Evolutionary conservation across 2,888 invertebrate genomes (phyloP), one percentile per base, ranked within the genome.

Genomic region (Cheilosia vernalis): DNA sequence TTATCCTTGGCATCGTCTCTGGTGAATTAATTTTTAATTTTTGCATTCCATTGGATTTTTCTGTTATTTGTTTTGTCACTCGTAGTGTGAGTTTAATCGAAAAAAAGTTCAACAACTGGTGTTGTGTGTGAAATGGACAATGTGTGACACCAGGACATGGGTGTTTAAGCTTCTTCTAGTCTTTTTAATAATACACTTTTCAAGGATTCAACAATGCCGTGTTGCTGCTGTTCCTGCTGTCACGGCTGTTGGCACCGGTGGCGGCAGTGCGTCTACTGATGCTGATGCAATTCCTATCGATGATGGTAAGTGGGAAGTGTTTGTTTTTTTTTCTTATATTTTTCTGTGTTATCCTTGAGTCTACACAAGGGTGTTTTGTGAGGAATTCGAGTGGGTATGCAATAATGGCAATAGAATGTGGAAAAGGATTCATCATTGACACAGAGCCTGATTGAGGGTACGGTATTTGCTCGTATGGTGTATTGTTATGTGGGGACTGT

Each of bases 141-240:
- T 89, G 89, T 88, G 88, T 88, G 88, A 88, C 89, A 89, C 80
- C 88, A 89, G 87, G 87, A 87, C 88, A 87, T 88, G 88, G 89
- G 88, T 89, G 87, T 88, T 88, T 87, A 89, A 89, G 88, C 88
- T 89, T 86, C 87, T 89, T 83, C 80, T 87, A 88, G 88, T 76
- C 85, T 67, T 81, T 66, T 66, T 85, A 49, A 66, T 77, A 72
- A 69, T 77, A 81, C 81, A 85, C 66, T 77, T 42, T 77, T 77
- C 77, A 67, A 77, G 85, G 81, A 85, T 81, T 72, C 85, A 72
- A 72, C 85, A 72, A 63, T 81, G 67, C 44, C 66, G 56, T 63
- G 85, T 64, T 76, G 70, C 60, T 60, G 73, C 67, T 30, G 60
- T 33, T 24, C 37, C 61, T 44, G 21, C 44, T 17, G 53, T 15